Evolutionary conservation across 2,113 vertebrate genomes (phyloP), one percentile per base, ranked within the genome.

Genomic region (Miniopterus natalensis): DNA sequence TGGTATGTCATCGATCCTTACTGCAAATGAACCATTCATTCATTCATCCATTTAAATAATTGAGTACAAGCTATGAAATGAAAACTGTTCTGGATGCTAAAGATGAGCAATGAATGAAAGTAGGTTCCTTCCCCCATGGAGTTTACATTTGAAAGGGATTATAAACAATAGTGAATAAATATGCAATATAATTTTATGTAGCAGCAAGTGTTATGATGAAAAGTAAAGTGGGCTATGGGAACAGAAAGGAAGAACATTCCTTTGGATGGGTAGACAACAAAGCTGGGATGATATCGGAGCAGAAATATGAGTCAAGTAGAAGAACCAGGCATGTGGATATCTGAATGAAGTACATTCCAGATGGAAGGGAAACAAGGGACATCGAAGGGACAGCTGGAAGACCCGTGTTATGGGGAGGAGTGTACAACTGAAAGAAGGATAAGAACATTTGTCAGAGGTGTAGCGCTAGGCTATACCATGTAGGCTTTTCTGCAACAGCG

Each of bases 221-320:
- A 66, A 94, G 36, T 47, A 31, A 17, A 45, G 9, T 57, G 3
- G 11, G 3, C 27, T 84, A 40, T 45, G 45, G 59, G 21, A 40
- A 66, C 6, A 83, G 51, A 84, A 91, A 75, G 1, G 29, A 80
- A 36, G 18, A 77, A 5, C n/a, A 10, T 36, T 81, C 14, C 11
- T 79, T 66, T 78, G n/a, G 5, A 17, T 55, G 12, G 21, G 40
- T 15, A 40, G 83, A 27, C 7, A 23, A 42, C 68, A 10, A 49
- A 12, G 2, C 27, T 66, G 31, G 3, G 36, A 36, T 68, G 4
- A 42, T 36, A 42, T 0, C 27, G 21, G 36, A 84, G 6, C 7
- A 86, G 29, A 95, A 92, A 78, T 66, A 4, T 80, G n/a, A 92
- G 83, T 61, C 42, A 55, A 87, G 42, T 73, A 12, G 36, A 59